Evolutionary conservation across 2,113 vertebrate genomes (phyloP), one percentile per base, ranked within the genome.

Genomic region (Bujurquina vittata): DNA sequence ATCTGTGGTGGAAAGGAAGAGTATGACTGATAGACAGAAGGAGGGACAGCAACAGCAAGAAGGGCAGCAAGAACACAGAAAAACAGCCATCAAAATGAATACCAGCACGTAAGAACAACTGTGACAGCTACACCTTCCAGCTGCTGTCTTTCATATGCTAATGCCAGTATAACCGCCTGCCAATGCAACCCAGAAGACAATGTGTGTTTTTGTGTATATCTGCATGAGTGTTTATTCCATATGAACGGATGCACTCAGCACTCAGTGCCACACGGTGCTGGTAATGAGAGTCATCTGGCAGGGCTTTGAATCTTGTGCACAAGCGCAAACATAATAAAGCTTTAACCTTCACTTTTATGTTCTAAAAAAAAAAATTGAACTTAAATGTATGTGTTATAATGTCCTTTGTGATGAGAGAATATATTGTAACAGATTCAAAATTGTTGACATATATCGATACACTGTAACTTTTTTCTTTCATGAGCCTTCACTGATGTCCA

Each of bases 81-180:
- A 35, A 88, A 55, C 74, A 87, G 83, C 84, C 80, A 75, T 87
- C 86, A 81, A 63, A 89, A 88, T 75, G 75, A 72, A 88, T 84
- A 49, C 84, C 82, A 93, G 89, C 78, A 88, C 75, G 59, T 40
- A 83, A 33, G 87, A 79, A 75, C 77, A 80, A 84, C 65, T 72
- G 80, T 73, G 86, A 87, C 88, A 91, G 88, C 69, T 84, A 91
- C 86, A 89, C 84, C 78, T 87, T 91, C 90, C 91, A 93, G 90
- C 91, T 92, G 92, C 89, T 88, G 77, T 57, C 91, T 94, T 95
- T 95, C 93, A 95, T 95, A 94, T 95, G 93, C 91, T 90, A 94
- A 95, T 94, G 80, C 61, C 80, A 81, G n/a, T 91, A 89, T 91
- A 91, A 93, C 81, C 75, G 85, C 55, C 85, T 93, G 89, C 88